Evolutionary conservation across 2,797 vertebrate species (phyloP).

Genomic region (Rhynchonycteris naso): DNA sequence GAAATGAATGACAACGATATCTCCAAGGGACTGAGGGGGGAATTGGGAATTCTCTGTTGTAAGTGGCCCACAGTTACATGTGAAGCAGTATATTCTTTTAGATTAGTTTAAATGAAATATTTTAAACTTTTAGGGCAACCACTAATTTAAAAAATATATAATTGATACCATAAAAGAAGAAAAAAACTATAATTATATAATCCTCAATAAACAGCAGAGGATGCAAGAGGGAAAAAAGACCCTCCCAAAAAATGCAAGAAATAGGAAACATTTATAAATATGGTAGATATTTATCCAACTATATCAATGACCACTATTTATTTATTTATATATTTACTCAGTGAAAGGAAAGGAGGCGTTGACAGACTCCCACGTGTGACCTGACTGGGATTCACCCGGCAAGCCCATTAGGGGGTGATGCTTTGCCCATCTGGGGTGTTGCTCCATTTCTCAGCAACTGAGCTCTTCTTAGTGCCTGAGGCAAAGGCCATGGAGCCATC

Average conservation of each 20-base stretch:
- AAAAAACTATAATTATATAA: background rate
- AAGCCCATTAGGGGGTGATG: too few relatives aligned
- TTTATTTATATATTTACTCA: too few relatives aligned
- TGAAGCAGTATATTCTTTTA: background rate
- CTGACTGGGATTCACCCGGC: too few relatives aligned
- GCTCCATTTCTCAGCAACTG: too few relatives aligned
- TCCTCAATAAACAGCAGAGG: background rate
- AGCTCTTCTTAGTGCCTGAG: too few relatives aligned
- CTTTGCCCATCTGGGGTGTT: too few relatives aligned
- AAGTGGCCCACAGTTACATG: background rate
- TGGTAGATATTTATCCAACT: background rate
- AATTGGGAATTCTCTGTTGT: background rate
- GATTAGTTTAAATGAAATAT: background rate
- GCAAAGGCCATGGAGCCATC: too few relatives aligned
- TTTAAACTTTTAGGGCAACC: background rate
- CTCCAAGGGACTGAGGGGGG: background rate
- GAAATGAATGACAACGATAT: background rate
- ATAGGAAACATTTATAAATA: background rate
- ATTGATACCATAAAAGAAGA: background rate
- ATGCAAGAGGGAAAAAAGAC: too few relatives aligned
- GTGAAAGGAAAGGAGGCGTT: too few relatives aligned
- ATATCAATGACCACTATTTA: background rate
- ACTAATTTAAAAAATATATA: background rate
- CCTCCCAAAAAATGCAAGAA: background rate
- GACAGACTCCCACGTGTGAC: too few relatives aligned